Evolutionary conservation across 2,113 vertebrate species (phyloP), one percentile per base, ranked within the genome.

Genomic region (Symphodus melops): DNA sequence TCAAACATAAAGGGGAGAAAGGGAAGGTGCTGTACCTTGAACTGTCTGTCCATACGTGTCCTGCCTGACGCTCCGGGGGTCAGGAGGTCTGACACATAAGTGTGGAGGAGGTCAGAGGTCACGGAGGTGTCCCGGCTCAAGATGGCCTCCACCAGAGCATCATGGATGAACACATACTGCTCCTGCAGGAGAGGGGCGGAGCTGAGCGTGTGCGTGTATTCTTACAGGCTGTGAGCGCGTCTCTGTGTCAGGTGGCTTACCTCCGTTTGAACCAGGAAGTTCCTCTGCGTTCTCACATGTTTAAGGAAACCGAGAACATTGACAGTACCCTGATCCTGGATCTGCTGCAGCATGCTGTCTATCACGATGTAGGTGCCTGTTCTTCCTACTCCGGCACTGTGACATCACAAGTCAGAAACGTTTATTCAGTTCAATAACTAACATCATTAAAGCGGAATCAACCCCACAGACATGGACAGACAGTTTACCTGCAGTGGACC

Each of bases 191-290:
- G 5, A 44, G n/a, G 11, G 8, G 53, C 8, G 72, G 3, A 11
- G 1, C 20, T 51, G 48, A 51, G 19, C 20, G 7, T 14, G 10
- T 13, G 42, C 42, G 1, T 2, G 4, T 17, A 19, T 17, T 48
- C 16, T 48, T 6, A 19, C 14, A 14, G 3, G 2, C 28, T 42
- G 53, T 58, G 36, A 46, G 23, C 48, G 36, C 36, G 14, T 21
- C 16, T 49, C 6, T 6, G 9, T 62, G 33, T 44, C 3, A 21
- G 44, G 12, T 20, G 3, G 33, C 88, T 89, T 94, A 98, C 98
- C 96, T 99, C 97, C 1, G 97, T 99, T 90, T 99, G 98, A 52
- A 99, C 98, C 93, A 99, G 92, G 86, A 97, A 99, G 95, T 99
- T 99, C 84, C 97, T 96, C 92, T 99, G 98, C 5, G 96, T 97